Conservation (phyloP, 2,113 vertebrate species). For the Indicator maculatus region DNA sequence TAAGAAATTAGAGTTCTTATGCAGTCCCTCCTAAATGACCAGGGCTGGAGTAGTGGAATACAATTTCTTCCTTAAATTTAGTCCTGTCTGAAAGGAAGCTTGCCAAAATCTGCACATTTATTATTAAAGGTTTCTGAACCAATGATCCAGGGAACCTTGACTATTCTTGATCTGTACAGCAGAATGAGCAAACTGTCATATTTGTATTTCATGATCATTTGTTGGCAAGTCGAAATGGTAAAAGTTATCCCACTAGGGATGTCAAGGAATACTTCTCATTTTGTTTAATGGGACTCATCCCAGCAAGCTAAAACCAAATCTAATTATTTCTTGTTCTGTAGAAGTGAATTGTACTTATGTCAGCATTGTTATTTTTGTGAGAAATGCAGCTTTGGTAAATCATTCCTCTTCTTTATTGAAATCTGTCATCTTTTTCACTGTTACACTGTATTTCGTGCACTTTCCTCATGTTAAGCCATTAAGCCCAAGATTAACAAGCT, state of each 20-base stretch:
- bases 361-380: neutral
- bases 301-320: neutral
- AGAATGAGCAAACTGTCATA: neutral
- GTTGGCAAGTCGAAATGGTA: neutral
- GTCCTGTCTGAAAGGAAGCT: neutral
- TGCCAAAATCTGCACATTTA: neutral
- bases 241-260: neutral
- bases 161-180: neutral
- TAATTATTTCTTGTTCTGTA: neutral
- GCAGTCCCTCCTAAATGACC: rapidly evolving
- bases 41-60: neutral
- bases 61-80: neutral
- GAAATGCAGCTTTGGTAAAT: neutral
- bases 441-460: neutral
- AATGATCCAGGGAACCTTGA: neutral
- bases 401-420: neutral
- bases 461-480: neutral
- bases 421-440: neutral
- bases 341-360: neutral
- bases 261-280: neutral
- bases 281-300: neutral
- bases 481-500: neutral
- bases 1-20: neutral
- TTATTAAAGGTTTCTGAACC: neutral
- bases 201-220: neutral